Evolutionary conservation across 2,113 vertebrate genomes (phyloP).

Genomic region (Anseranas semipalmata): DNA sequence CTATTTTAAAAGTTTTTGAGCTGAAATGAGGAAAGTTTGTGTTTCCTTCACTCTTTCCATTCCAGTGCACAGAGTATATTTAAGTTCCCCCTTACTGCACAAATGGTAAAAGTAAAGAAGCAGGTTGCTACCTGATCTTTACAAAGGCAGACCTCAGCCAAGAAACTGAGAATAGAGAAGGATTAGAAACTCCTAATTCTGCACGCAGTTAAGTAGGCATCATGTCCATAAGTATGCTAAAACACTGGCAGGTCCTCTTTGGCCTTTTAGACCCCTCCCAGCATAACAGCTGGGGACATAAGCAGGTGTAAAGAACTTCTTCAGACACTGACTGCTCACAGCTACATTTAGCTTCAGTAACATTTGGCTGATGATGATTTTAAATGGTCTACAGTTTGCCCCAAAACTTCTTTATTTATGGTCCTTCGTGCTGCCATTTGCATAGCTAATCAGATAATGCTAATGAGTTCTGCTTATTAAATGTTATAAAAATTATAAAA

Average conservation of each 20-base stretch:
- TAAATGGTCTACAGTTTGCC: background rate
- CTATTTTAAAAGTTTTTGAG: background rate
- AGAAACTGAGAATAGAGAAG: background rate
- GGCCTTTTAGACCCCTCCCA: background rate
- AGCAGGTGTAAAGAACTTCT: background rate
- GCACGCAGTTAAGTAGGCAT: background rate
- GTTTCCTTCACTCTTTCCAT: background rate
- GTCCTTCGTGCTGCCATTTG: background rate
- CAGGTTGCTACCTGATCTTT: background rate
- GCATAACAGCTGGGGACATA: background rate
- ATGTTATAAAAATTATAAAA: background rate
- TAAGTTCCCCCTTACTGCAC: background rate
- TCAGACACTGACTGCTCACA: background rate
- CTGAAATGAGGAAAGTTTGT: background rate
- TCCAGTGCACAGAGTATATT: background rate
- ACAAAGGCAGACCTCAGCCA: background rate
- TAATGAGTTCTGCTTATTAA: background rate
- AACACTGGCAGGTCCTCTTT: background rate
- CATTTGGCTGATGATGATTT: background rate
- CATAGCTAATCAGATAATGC: background rate
- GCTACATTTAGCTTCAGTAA: background rate
- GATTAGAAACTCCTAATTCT: background rate
- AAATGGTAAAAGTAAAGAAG: background rate
- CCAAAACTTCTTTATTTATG: background rate
- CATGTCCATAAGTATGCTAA: background rate